phyloP scores from a whole-genome alignment of 2,113 vertebrate genomes.

The Lucifuga dentata region DNA sequence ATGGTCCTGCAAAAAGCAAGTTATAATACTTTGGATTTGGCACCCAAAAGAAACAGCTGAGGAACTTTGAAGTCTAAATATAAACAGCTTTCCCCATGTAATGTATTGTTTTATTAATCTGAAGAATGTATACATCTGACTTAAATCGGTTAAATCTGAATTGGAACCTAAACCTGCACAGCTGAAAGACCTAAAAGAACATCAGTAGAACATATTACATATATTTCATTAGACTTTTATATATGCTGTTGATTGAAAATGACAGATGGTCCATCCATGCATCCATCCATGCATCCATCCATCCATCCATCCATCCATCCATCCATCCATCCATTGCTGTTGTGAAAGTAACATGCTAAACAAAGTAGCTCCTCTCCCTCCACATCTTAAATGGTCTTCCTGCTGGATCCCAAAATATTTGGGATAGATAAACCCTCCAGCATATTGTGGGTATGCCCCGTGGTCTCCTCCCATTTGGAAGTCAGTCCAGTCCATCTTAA shows the following conservation, averaged over 20 bases:
- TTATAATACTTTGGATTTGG: background rate
- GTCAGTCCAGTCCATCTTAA: too few relatives aligned
- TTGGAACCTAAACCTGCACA: background rate
- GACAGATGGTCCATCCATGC: background rate
- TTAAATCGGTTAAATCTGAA: conserved; percentile 4
- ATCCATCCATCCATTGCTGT: too few relatives aligned
- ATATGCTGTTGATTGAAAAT: background rate
- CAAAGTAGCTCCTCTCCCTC: too few relatives aligned
- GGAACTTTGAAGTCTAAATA: conserved; percentile 33
- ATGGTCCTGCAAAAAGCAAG: background rate
- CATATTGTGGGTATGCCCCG: too few relatives aligned
- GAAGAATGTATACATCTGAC: conserved; percentile 25
- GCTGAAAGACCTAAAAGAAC: background rate
- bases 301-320: too few relatives aligned
- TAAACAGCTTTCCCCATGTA: background rate
- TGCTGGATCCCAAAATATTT: too few relatives aligned
- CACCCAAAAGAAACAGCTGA: background rate
- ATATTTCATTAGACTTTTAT: conserved; percentile 15
- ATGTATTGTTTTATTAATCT: conserved; percentile 19
- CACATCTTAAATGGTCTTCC: too few relatives aligned
- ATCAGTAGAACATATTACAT: conserved; percentile 17
- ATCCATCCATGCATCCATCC: too few relatives aligned
- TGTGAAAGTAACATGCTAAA: too few relatives aligned
- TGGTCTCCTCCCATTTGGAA: too few relatives aligned
- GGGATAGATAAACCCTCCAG: too few relatives aligned